Conservation (phyloP, 2,888 invertebrate genomes). For the Brenthis ino region DNA sequence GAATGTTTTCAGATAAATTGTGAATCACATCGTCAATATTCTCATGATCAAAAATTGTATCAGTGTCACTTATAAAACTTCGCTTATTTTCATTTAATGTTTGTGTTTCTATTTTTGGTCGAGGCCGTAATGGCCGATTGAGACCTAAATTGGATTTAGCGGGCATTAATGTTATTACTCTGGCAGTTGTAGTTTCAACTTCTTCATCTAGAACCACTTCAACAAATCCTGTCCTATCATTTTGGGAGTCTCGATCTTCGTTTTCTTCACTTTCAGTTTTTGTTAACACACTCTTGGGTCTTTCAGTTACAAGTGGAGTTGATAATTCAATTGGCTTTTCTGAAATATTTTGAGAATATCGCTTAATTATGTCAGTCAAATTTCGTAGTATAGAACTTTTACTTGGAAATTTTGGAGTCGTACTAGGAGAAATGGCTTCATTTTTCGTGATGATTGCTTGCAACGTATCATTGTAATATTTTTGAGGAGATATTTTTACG, state of each 20-base stretch:
- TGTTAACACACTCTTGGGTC: constrained; percentile 39
- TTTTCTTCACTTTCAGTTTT: constrained; percentile 49
- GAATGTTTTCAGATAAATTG: constrained; percentile 48
- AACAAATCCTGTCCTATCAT: constrained; percentile 69
- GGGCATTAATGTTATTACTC: constrained; percentile 85
- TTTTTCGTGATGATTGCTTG: constrained; percentile 85
- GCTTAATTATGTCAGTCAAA: constrained; percentile 85
- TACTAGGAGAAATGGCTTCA: constrained; percentile 69
- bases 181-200: constrained; percentile 65
- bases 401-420: constrained; percentile 69
- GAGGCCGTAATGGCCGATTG: constrained; percentile 86
- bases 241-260: constrained; percentile 52
- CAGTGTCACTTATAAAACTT: constrained; percentile 58
- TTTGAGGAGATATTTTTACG: constrained; percentile 72
- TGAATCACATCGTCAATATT: constrained; percentile 59
- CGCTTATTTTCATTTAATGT: constrained; percentile 60
- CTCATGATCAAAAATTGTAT: constrained; percentile 38
- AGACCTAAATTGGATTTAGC: constrained; percentile 91
- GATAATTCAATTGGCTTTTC: constrained; percentile 48
- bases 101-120: constrained; percentile 75
- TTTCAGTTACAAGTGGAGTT: constrained; percentile 41
- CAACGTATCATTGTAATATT: constrained; percentile 83
- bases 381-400: constrained; percentile 81
- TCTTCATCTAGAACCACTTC: constrained; percentile 75
- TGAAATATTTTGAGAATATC: constrained; percentile 81